Percentiles rank a stretch among this genome's conserved stretches.
Conservation (phyloP, 64 coral and sea anemone genomes). For the Platygyra sinensis region DNA sequence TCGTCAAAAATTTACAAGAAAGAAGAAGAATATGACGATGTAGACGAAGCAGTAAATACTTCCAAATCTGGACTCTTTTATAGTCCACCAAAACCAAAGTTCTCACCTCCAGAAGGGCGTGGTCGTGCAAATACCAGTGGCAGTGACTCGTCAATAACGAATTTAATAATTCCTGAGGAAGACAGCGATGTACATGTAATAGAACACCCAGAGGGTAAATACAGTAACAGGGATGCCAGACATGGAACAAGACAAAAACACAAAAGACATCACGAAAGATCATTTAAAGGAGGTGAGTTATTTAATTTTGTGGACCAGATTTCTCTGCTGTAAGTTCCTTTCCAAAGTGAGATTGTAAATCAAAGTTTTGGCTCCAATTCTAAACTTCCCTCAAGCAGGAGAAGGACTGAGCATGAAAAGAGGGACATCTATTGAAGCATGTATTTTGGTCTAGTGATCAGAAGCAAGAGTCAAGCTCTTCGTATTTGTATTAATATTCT, state of each 20-base stretch:
- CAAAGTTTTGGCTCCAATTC: too few species aligned
- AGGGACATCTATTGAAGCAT: too few species aligned
- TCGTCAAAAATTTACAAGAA: background rate
- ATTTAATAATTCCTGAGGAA: conserved; percentile 60
- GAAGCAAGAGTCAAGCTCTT: background rate
- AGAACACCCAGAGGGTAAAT: conserved; percentile 20
- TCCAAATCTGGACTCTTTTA: conserved; percentile 6
- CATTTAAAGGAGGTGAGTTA: background rate
- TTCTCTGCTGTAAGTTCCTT: background rate
- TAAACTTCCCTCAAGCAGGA: too few species aligned
- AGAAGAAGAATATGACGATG: background rate
- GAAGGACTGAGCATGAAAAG: too few species aligned
- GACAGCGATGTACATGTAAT: background rate
- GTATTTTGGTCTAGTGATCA: too few species aligned
- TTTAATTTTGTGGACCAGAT: background rate
- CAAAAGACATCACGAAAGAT: background rate
- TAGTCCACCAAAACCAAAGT: conserved; percentile 42
- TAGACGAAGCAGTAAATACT: background rate
- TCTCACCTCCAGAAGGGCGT: background rate
- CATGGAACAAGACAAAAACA: conserved; percentile 8
- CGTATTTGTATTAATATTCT: background rate
- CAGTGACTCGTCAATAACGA: conserved; percentile 37
- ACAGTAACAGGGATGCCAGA: conserved; percentile 3
- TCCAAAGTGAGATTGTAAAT: background rate
- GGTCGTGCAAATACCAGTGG: background rate